Conservation (phyloP, 2,113 vertebrate species). For the Saguinus imperator region DNA sequence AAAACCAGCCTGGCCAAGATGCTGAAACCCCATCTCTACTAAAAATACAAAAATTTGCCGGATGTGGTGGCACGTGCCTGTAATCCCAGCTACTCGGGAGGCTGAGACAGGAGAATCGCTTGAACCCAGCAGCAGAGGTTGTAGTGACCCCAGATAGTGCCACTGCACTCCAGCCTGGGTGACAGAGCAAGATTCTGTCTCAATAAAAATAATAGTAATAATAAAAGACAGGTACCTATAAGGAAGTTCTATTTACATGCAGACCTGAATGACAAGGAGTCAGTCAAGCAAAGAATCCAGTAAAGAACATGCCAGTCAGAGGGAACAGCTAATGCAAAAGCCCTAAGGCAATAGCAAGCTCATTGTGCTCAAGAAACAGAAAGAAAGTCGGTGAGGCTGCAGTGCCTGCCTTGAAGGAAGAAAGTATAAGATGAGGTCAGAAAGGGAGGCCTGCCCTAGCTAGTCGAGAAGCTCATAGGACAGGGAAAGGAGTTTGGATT, state of each 20-base stretch:
- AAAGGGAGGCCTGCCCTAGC: neutral
- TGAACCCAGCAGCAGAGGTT: neutral
- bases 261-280: constrained; percentile 1
- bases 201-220: neutral
- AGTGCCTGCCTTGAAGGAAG: neutral
- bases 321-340: constrained; percentile 29
- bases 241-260: constrained; percentile 29
- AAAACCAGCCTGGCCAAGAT: neutral
- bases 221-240: neutral
- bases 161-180: neutral
- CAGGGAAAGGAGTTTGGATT: constrained; percentile 10
- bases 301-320: constrained; percentile 44
- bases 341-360: constrained; percentile 20
- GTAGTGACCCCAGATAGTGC: neutral
- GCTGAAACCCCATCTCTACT: neutral
- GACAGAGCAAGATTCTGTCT: neutral
- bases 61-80: neutral
- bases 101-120: neutral
- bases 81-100: neutral
- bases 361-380: neutral
- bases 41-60: neutral
- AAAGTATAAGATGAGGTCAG: constrained; percentile 12
- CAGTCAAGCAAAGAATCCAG: constrained; percentile 7
- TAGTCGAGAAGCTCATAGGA: neutral
- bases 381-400: neutral